Evolutionary conservation across 2,113 vertebrate genomes (phyloP).

Genomic region (Alligator sinensis): DNA sequence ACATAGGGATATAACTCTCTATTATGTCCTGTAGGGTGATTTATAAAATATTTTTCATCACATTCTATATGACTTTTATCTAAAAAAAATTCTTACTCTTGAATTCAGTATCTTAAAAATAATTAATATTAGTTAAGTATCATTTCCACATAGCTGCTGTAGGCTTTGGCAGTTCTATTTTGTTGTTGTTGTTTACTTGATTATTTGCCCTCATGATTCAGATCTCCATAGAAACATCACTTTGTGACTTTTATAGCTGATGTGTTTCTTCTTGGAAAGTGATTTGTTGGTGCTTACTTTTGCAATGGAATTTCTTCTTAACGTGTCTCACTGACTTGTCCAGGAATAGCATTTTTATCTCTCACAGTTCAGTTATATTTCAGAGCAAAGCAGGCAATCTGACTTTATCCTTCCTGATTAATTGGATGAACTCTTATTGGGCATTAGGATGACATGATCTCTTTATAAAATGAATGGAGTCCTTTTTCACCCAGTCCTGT

Average conservation of each 20-base stretch:
- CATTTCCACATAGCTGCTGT: background rate
- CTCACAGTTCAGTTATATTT: background rate
- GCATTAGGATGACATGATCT: background rate
- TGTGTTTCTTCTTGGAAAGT: background rate
- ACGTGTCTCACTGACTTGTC: background rate
- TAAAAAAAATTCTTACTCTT: background rate
- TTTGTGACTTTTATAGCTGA: background rate
- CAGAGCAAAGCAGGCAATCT: fast-evolving
- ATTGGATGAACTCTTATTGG: background rate
- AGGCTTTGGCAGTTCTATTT: background rate
- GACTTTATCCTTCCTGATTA: background rate
- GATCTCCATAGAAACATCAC: background rate
- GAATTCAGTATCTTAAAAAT: background rate
- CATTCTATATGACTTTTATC: background rate
- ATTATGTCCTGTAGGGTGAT: fast-evolving
- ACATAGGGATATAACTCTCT: background rate
- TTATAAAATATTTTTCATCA: background rate
- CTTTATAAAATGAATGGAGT: too few species aligned
- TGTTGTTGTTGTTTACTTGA: background rate
- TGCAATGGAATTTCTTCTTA: background rate
- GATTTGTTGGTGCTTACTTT: background rate
- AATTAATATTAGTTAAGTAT: background rate
- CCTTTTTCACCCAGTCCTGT: too few species aligned
- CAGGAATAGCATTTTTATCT: background rate
- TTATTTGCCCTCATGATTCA: background rate